Evolutionary conservation across 2,888 invertebrate species (phyloP), one percentile per base, ranked within the genome.

Genomic region (Pterostichus madidus): DNA sequence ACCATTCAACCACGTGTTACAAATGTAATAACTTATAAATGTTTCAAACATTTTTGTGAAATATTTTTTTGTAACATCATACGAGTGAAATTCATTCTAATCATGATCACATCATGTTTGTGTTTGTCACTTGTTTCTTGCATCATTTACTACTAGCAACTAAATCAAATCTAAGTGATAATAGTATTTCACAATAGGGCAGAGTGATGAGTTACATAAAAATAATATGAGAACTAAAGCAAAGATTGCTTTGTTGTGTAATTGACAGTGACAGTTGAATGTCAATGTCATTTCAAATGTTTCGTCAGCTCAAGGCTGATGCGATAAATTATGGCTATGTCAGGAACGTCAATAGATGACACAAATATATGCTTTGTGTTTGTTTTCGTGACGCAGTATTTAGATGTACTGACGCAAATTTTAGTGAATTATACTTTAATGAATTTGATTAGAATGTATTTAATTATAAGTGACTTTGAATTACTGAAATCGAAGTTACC

Each of bases 171-270:
- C 5, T 24, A 56, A 56, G 2, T 17, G 56, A 56, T 53, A 15
- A 53, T 56, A 56, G 56, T 24, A 4, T 56, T 56, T 56, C 56
- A 56, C 56, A 56, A 56, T 56, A 56, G 56, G 2, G 5, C 5
- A 56, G 15, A 24, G 17, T 6, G 13, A 56, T 49, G 11, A 49
- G 6, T 56, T 56, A 56, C 56, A 56, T 56, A 8, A 56, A 56
- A 56, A 56, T 56, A 56, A 56, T 6, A 56, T 15, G 56, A 15
- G 17, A 8, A 56, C 49, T 49, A 13, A n/a, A 13, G 13, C 49
- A 17, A 15, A 24, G 6, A 17, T 56, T 13, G 13, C 15, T 56
- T 56, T 56, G 56, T 56, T 17, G 15, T 56, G 56, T 15, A 56
- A 56, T 56, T 17, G n/a, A 3, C 8, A 15, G 56, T 24, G 5